Evolutionary conservation across 2,113 vertebrate genomes (phyloP).

Genomic region (Phocoena phocoena): DNA sequence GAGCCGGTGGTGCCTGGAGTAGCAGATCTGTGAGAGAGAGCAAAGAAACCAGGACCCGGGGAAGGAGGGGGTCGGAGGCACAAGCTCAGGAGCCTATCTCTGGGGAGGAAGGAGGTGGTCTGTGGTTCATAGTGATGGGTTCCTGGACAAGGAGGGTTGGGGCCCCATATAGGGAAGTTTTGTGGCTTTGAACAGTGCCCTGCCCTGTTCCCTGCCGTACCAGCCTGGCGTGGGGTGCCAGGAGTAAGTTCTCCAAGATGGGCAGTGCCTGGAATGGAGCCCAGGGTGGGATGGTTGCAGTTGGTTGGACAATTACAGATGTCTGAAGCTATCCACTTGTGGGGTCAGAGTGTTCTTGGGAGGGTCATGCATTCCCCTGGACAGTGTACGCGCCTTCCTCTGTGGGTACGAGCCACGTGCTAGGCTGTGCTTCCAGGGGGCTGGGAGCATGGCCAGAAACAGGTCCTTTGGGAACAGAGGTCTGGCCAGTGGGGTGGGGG

Average conservation of each 20-base stretch:
- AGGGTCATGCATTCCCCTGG: slow-evolving; percentile 44
- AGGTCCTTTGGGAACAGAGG: slow-evolving; percentile 60
- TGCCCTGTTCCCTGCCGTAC: background rate
- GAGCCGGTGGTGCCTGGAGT: background rate
- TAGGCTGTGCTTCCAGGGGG: slow-evolving; percentile 48
- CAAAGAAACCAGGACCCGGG: background rate
- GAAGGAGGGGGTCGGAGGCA: background rate
- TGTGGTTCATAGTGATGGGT: background rate
- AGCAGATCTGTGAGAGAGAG: background rate
- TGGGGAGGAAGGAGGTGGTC: background rate
- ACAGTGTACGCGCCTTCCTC: slow-evolving; percentile 44
- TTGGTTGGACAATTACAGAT: slow-evolving; percentile 6
- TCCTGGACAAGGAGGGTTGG: background rate
- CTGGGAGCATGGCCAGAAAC: slow-evolving; percentile 56
- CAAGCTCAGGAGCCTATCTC: background rate
- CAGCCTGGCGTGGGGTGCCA: background rate
- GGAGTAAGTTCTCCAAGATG: background rate
- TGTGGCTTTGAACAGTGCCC: slow-evolving; percentile 17
- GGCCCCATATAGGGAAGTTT: slow-evolving; percentile 5
- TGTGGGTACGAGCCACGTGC: slow-evolving; percentile 48
- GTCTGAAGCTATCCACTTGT: slow-evolving; percentile 9
- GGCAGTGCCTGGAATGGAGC: background rate
- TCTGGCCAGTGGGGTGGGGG: background rate
- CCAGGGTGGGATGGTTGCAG: background rate
- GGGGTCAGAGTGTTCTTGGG: slow-evolving; percentile 40